phyloP scores from a whole-genome alignment of 2,888 invertebrate species.

The Sarcophaga variegata region DNA sequence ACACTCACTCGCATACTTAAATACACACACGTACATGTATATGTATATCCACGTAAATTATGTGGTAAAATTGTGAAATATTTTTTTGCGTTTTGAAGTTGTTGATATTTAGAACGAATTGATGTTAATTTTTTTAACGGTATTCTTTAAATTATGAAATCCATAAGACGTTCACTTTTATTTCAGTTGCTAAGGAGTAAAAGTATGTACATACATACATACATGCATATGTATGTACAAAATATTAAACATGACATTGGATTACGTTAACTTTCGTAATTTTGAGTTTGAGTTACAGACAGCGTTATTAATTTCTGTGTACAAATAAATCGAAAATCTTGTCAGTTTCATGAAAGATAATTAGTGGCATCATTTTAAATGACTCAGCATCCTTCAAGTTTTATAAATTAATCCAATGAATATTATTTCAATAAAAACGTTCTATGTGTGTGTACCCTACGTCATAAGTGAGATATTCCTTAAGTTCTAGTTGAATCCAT shows the following conservation, averaged over 20 bases:
- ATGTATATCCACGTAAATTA: constrained; percentile 28
- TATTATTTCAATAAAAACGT: too few relatives aligned
- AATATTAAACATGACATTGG: neutral
- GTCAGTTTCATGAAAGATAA: neutral
- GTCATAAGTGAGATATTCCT: too few relatives aligned
- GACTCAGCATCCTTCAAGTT: neutral
- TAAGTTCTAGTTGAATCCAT: too few relatives aligned
- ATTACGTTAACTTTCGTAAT: neutral
- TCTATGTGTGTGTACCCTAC: too few relatives aligned
- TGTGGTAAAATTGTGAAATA: constrained; percentile 34
- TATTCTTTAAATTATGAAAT: neutral
- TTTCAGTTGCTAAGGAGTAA: neutral
- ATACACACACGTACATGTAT: neutral
- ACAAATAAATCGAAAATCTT: too few relatives aligned
- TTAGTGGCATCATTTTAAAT: neutral
- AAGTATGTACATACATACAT: neutral
- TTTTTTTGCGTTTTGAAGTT: neutral
- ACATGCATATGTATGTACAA: neutral
- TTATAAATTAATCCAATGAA: too few relatives aligned
- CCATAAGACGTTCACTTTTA: neutral
- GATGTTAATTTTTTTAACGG: constrained; percentile 2
- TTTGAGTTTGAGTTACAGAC: neutral
- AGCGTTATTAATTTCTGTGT: neutral
- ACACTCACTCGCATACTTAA: too few relatives aligned
- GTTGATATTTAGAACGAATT: constrained; percentile 13